Evolutionary conservation across 2,888 invertebrate species (phyloP), one percentile per base, ranked within the genome.

Genomic region (Temnothorax ravouxi): DNA sequence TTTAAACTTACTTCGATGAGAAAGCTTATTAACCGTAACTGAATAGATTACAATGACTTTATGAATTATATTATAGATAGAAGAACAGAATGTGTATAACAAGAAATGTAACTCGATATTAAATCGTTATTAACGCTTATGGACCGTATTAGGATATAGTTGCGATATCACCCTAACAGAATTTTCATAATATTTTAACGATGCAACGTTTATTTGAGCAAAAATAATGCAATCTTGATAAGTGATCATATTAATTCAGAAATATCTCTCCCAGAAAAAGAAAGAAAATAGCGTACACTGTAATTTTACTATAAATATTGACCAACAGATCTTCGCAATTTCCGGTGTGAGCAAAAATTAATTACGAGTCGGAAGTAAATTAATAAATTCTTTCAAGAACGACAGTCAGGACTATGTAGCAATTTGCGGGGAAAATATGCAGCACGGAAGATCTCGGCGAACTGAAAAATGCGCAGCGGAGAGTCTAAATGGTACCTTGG

Each of bases 341-440:
- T 54, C 15, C 41, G 29, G 1, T n/a, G 21, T 34, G 34, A 61
- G n/a, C 13, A 72, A 25, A 38, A 80, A 80, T 50, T 59, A 72
- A 72, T 25, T 72, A 71, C 67, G 29, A 66, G 54, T 66, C n/a
- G 13, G 2, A 25, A 59, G 25, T 72, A 72, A 80, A 72, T 72
- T 72, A 80, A 80, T 50, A 80, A 72, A 25, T 38, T 25, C 21
- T 50, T 80, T 80, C 47, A 56, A 38, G 13, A 9, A 44, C 4
- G 25, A 9, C 34, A 59, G 13, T 3, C 11, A n/a, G 34, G 50
- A 67, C 52, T n/a, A 21, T 5, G 64, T 71, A 76, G 86, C 84
- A 89, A 84, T 89, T 88, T 83, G 66, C 66, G 50, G 62, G 8
- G 56, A 79, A 83, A 88, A 87, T 85, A 85, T 84, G 84, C 61